Conservation (phyloP, 1,140 invertebrate genomes). For the Lutraria rhynchaena region DNA sequence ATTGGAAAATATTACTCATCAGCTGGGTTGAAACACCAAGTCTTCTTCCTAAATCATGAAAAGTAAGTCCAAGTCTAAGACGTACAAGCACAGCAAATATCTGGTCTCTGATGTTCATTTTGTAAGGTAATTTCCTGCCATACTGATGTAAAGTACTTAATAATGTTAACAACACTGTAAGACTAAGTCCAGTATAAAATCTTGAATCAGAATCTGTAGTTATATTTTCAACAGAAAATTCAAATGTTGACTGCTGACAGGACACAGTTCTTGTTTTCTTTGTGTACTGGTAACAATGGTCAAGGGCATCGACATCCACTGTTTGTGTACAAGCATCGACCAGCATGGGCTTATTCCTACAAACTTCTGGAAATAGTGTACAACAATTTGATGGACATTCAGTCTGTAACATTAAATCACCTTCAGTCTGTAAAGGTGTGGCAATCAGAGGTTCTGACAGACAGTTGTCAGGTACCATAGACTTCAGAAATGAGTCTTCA, state of each 20-base stretch:
- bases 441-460: background rate
- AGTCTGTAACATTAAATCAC: background rate
- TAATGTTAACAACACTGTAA: conserved; percentile 22
- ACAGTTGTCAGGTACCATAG: background rate
- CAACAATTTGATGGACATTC: conserved; percentile 30
- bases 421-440: background rate
- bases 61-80: conserved; percentile 15
- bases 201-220: conserved; percentile 16
- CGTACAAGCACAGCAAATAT: conserved; percentile 12
- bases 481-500: background rate
- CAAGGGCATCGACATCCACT: conserved; percentile 17
- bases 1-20: conserved; percentile 9
- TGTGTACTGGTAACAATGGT: conserved; percentile 27
- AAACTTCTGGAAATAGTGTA: background rate
- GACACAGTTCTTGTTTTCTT: conserved; percentile 26
- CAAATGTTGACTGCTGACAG: conserved; percentile 1
- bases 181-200: conserved; percentile 35
- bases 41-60: conserved; percentile 3
- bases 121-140: conserved; percentile 27
- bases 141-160: background rate
- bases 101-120: background rate
- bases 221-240: conserved; percentile 23
- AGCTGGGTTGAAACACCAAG: conserved; percentile 4
- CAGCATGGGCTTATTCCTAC: conserved; percentile 2
- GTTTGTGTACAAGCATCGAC: conserved; percentile 30